A percentile compares a stretch with the other conserved stretches of the same genome.
These are phyloP conservation scores for Dicaeum eximium DNA, from an alignment of 2,113 vertebrate species.

Conservation along the genomic window DNA sequence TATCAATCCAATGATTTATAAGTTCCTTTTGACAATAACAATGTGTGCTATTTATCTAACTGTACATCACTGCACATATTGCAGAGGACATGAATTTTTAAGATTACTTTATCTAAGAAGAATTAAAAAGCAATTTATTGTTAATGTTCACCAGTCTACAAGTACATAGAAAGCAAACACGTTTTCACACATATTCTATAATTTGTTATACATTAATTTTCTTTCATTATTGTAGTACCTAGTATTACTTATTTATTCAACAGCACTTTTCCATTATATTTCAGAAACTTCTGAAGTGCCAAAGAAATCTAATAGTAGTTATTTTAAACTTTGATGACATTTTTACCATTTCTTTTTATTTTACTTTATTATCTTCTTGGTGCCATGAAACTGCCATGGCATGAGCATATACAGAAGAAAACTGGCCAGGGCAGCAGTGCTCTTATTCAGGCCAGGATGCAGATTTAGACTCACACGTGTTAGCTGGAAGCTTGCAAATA, in stretches of 20 bases:
- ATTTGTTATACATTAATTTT: not conserved
- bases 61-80: not conserved
- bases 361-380: not conserved
- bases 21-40: not conserved
- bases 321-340: not conserved
- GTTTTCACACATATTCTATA: not conserved
- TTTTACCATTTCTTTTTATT: not conserved
- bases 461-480: not conserved
- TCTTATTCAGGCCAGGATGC: not conserved
- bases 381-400: not conserved
- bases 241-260: not conserved
- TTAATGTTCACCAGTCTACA: not conserved
- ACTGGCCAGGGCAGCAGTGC: not conserved
- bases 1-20: not conserved
- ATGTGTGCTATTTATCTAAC: not conserved
- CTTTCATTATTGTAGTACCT: not conserved
- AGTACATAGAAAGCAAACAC: not conserved
- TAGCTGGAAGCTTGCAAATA: slow-evolving; percentile 9
- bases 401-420: not conserved
- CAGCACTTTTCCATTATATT: not conserved
- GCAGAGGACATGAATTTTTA: not conserved
- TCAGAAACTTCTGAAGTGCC: not conserved
- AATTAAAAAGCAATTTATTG: not conserved
- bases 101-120: not conserved
- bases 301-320: not conserved